Base-by-base conservation (phyloP, 1,140 invertebrate species). In the Asbolus verrucosus region DNA sequence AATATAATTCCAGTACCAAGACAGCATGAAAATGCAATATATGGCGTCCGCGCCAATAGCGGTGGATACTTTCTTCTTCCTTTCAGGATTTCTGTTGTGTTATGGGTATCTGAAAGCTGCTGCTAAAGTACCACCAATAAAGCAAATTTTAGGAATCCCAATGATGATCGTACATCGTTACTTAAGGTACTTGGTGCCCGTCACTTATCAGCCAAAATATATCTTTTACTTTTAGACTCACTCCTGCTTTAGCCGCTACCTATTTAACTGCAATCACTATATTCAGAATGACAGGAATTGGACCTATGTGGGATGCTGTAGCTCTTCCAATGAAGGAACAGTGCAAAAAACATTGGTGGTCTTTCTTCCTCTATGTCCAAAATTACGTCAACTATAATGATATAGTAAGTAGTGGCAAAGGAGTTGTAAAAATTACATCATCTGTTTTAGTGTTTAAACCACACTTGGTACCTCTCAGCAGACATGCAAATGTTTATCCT, bases 401-500 rank as follows among this genome's bases (percentile, higher is more conserved):
- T 59, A 65, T 78, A 30, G 79, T 82, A 73, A 77, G 72, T 67
- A 71, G 61, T 31, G 8, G 9, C 13, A 1, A 9, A 16, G 11
- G 24, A 6, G 16, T 18, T 4, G 18, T 39, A 9, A 30, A 9
- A 63, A 21, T 9, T 31, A 50, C 8, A 54, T 9, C 36, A 24
- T 21, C 30, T 11, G 41, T 82, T 83, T 38, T 75, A 90, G 90
- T 92, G 91, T 77, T 54, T 85, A 1, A 65, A 68, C 1, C 84
- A 85, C n/a, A 80, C 84, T 0, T 87, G 85, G 85, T 86, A 85
- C 65, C 65, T 87, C 14, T 82, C 91, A 1, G 89, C 90, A 24
- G 92, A 93, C 74, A 89, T 91, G 82, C 91, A 92, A 77, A 84
- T 92, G 60, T 91, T 89, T 73, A 75, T 89, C 8, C 54, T 91